Conservation (phyloP, 2,797 vertebrate genomes). For the Myripristis murdjan region DNA sequence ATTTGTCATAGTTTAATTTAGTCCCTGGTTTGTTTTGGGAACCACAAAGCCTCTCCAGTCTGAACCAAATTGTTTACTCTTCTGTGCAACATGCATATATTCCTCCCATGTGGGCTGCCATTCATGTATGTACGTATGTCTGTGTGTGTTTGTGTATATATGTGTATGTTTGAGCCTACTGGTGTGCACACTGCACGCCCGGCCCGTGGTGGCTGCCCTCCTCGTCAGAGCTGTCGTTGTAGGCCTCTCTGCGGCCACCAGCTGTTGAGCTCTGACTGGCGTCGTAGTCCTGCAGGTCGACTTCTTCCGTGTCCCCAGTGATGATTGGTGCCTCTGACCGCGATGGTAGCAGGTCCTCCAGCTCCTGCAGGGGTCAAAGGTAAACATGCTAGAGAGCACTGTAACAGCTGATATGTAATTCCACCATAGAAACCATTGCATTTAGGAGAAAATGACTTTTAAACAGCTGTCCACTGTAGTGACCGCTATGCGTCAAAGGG, state of each 20-base stretch:
- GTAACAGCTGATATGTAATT: no score
- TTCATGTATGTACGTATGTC: constrained; percentile 36
- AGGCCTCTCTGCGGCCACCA: constrained; percentile 95
- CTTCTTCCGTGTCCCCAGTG: constrained; percentile 94
- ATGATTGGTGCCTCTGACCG: constrained; percentile 93
- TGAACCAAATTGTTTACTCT: constrained; percentile 81
- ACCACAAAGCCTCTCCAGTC: constrained; percentile 65
- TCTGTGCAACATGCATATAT: constrained; percentile 83
- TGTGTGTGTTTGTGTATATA: constrained; percentile 27
- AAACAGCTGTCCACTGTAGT: no score
- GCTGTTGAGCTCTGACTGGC: constrained; percentile 91
- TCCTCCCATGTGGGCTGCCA: constrained; percentile 59
- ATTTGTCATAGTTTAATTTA: constrained; percentile 56
- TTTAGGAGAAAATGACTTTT: no score
- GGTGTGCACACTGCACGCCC: constrained; percentile 98
- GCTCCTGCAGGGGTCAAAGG: constrained; percentile 85
- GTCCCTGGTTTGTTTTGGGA: constrained; percentile 46
- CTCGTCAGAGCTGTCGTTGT: constrained; percentile 98
- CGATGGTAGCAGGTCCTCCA: constrained; percentile 96
- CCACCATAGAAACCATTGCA: no score
- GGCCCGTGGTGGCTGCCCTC: constrained; percentile 94
- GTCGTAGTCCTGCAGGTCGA: constrained; percentile 97
- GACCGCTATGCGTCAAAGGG: no score
- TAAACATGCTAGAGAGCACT: neutral
- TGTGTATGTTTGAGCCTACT: constrained; percentile 84